Percentiles rank a stretch among this genome's conserved stretches.
phyloP scores from a whole-genome alignment of 1,140 invertebrate genomes.

The Aphidius ervi region DNA sequence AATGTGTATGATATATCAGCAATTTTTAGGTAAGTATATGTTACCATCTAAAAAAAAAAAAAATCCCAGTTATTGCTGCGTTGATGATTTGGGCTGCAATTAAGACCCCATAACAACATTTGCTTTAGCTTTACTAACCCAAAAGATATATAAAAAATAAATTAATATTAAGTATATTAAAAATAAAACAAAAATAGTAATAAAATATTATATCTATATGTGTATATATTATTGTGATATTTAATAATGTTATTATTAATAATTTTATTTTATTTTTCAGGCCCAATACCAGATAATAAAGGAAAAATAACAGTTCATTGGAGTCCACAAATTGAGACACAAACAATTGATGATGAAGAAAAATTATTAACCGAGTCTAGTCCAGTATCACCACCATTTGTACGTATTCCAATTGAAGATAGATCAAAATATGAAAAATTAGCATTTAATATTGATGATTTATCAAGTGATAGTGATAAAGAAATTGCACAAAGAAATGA shows the following conservation, averaged over 20 bases:
- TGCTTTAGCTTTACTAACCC: not conserved
- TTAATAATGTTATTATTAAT: too few species aligned
- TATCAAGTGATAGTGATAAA: slow-evolving; percentile 60
- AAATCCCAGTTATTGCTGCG: not conserved
- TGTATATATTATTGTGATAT: too few species aligned
- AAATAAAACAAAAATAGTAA: not conserved
- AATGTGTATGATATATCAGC: too few species aligned
- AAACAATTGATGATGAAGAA: slow-evolving; percentile 36
- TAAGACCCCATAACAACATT: slow-evolving; percentile 4
- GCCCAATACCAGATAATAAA: slow-evolving; percentile 26
- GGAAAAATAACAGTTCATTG: slow-evolving; percentile 34
- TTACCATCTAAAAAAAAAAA: not conserved
- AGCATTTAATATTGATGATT: slow-evolving; percentile 56
- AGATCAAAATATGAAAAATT: slow-evolving; percentile 77
- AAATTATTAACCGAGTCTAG: slow-evolving; percentile 37
- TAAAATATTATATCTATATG: not conserved
- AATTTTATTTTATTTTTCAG: slow-evolving; percentile 36
- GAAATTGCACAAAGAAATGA: slow-evolving; percentile 33
- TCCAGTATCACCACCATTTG: slow-evolving; percentile 56
- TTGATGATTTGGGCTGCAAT: not conserved
- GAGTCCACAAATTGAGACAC: slow-evolving; percentile 31
- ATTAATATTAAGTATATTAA: too few species aligned
- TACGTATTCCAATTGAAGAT: slow-evolving; percentile 65
- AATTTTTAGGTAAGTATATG: too few species aligned
- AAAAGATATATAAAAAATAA: not conserved